A percentile compares a stretch with the other conserved stretches of the same genome.
phyloP scores from a whole-genome alignment of 2,797 vertebrate genomes.

The Carcharodon carcharias region DNA sequence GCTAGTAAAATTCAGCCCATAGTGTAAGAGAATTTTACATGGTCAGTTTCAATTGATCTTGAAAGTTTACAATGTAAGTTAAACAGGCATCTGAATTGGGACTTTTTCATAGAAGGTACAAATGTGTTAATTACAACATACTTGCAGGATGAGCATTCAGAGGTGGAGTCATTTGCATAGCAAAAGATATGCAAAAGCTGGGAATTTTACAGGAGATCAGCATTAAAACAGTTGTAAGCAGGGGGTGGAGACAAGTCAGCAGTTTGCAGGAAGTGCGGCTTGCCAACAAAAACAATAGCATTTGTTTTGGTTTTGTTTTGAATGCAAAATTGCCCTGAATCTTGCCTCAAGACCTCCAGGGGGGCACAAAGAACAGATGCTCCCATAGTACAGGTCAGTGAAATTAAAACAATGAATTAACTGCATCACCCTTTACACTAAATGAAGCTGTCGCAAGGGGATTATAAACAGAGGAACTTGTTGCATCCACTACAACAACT shows the following conservation, averaged over 20 bases:
- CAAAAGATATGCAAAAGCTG: slow-evolving; percentile 15
- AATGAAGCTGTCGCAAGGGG: not conserved
- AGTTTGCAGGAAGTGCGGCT: not conserved
- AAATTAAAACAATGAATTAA: slow-evolving; percentile 13
- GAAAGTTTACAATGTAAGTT: not conserved
- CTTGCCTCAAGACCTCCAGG: not conserved
- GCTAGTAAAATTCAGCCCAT: too few relatives aligned
- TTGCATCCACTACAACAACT: not conserved
- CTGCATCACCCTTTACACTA: not conserved
- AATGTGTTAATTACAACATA: not conserved
- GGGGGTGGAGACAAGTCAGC: not conserved
- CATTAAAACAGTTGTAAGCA: not conserved
- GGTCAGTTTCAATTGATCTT: not conserved
- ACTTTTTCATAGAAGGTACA: not conserved
- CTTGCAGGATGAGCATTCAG: not conserved
- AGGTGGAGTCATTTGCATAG: slow-evolving; percentile 5
- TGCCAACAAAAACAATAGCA: slow-evolving; percentile 24
- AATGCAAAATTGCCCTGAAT: not conserved
- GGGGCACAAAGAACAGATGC: not conserved
- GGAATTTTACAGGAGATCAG: not conserved
- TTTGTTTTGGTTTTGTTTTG: slow-evolving; percentile 13
- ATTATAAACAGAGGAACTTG: not conserved
- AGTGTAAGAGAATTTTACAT: not conserved
- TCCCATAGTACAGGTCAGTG: not conserved
- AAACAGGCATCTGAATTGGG: not conserved